Evolutionary conservation across 2,888 invertebrate species (phyloP).

Genomic region (Magallana nippona): DNA sequence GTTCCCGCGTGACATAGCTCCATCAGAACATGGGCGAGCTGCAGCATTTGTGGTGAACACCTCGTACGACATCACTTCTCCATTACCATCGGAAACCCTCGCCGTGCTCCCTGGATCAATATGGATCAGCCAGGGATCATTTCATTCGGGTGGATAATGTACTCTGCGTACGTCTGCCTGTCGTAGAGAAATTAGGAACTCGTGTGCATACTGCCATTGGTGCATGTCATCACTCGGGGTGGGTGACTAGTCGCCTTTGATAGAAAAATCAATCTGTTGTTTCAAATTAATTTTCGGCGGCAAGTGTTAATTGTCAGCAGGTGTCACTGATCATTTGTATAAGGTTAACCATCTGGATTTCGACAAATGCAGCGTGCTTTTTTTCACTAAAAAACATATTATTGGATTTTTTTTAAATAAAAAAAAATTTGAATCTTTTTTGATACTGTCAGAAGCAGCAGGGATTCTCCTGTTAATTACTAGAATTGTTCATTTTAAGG

Average conservation of each 20-base stretch:
- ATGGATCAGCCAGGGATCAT: conserved; percentile 21
- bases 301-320: conserved; percentile 18
- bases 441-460: too few relatives aligned
- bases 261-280: conserved; percentile 4
- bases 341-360: too few relatives aligned
- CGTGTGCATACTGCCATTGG: neutral
- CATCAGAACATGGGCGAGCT: conserved; percentile 19
- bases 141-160: neutral
- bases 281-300: neutral
- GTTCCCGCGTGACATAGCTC: neutral
- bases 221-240: neutral
- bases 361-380: too few relatives aligned
- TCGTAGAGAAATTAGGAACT: neutral
- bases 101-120: neutral
- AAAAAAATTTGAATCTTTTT: too few relatives aligned
- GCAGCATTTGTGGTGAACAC: neutral
- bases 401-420: too few relatives aligned
- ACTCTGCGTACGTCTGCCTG: neutral
- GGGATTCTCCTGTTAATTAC: too few relatives aligned
- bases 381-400: too few relatives aligned
- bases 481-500: too few relatives aligned
- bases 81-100: conserved; percentile 16
- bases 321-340: neutral
- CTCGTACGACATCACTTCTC: conserved; percentile 14
- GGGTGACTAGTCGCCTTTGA: neutral